Base-by-base conservation (phyloP, 2,797 vertebrate species). In the Odontamblyopus rebecca region DNA sequence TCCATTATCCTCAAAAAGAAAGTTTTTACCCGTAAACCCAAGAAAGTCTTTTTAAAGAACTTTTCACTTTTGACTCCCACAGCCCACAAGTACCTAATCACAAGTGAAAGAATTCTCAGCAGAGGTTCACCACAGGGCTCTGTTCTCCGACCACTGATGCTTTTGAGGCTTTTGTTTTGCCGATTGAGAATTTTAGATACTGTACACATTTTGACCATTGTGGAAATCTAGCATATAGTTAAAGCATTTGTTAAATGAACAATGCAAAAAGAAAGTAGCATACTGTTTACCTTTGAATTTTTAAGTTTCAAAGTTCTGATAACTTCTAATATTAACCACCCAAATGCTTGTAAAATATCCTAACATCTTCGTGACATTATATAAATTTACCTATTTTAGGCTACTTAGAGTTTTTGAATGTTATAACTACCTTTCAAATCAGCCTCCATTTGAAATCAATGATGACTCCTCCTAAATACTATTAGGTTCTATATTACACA, bases 51-150 rank as follows among this genome's bases (percentile, higher is more conserved):
- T 38, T 65, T 30, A 32, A 51, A 67, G 26, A 51, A 67, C 44
- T 53, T 30, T 53, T 16, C 48, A 67, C 26, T 66, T 30, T n/a
- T 50, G 44, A 16, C 63, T 50, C 23, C 38, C 41, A 48, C 62
- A 23, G 35, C 35, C 12, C 62, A 63, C 38, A 65, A 65, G 62
- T 65, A 50, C 63, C 63, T 65, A 50, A 65, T 65, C 63, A 65
- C 26, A 65, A 50, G 41, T 65, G 41, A 50, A 65, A 50, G 63
- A 65, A 65, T 15, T 65, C 63, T 50, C 63, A 65, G 63, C 23
- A 65, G 63, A 54, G 66, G 66, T 23, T 29, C 51, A 54, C 66
- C 66, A 35, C 66, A 54, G 50, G 66, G 48, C 51, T 54, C 66
- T 54, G 29, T 54, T 54, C 66, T 67, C 18, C 18, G 9, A 23